These are phyloP conservation scores for Polypterus bichir DNA, from an alignment of 2,113 vertebrate genomes.

Conservation along the genomic window DNA sequence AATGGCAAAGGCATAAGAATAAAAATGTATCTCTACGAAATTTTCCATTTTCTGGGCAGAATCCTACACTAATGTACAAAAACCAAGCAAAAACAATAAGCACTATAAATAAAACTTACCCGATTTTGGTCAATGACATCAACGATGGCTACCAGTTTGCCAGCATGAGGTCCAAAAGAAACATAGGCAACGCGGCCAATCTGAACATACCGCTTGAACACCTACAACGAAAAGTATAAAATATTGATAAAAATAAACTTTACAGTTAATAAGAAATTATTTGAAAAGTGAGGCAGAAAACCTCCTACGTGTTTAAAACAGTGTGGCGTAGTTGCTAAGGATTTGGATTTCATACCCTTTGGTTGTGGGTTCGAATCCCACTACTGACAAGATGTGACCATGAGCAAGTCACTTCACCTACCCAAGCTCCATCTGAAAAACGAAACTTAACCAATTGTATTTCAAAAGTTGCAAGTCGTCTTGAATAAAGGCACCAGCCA, in stretches of 20 bases:
- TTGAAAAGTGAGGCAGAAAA: neutral
- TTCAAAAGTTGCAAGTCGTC: too few species aligned
- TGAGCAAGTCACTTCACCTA: too few species aligned
- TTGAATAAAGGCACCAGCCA: too few species aligned
- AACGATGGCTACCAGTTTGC: slow-evolving; percentile 84
- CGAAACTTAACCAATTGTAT: too few species aligned
- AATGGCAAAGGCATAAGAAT: too few species aligned
- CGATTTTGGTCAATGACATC: slow-evolving; percentile 96
- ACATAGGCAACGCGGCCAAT: slow-evolving; percentile 83
- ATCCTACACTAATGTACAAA: neutral
- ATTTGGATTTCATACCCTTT: too few species aligned
- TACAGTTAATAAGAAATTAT: neutral
- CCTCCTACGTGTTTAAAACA: neutral
- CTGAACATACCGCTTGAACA: slow-evolving; percentile 92
- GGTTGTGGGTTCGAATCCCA: too few species aligned
- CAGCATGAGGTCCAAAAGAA: slow-evolving; percentile 79
- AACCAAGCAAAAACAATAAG: neutral
- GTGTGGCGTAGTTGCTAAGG: neutral
- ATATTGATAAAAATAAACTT: neutral
- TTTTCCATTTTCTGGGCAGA: too few species aligned
- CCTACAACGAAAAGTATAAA: slow-evolving; percentile 39
- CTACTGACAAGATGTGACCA: too few species aligned
- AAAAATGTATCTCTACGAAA: too few species aligned
- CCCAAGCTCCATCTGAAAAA: too few species aligned
- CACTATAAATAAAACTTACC: slow-evolving; percentile 36